Base-by-base conservation (phyloP, 2,797 vertebrate species). In the Ctenopoma kingsleyae region DNA sequence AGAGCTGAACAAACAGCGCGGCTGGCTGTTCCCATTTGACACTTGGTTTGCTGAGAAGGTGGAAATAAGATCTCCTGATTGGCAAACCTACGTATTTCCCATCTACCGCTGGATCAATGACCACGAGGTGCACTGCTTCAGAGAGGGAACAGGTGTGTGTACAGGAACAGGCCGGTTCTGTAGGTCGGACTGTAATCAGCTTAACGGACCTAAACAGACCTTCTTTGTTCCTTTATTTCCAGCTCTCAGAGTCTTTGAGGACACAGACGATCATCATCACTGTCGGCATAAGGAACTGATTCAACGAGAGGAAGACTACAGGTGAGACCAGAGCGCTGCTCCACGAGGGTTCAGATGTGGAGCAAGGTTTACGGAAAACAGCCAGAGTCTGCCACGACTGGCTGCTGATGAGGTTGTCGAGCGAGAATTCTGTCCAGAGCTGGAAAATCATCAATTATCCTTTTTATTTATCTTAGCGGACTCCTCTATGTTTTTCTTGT, bases 241-340 rank as follows among this genome's bases (percentile, higher is more conserved):
- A 81, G 66, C 78, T 67, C 25, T 55, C 1, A 76, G 56, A 52
- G 8, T 49, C 10, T 64, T 25, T 44, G 62, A 79, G 17, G 70
- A 75, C 27, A 68, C 36, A 30, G 35, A 36, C 1, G 32, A 9
- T 30, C 50, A 55, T 63, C 63, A 61, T 38, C 71, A 70, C 23
- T 49, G 56, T 27, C 52, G 71, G 41, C 16, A 40, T 22, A 44
- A 25, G 36, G 66, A 81, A 53, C 50, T 83, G n/a, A 76, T 59
- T 30, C 20, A 53, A 47, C 71, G 89, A 64, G 32, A 38, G 43
- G 2, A 81, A 19, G 57, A 82, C 17, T 90, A 89, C 16, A 0
- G 64, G 89, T 90, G 49, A 83, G 87, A 22, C 51, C n/a, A 36
- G 22, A 70, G 15, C 27, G 3, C 3, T 30, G 6, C 8, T 11